These are phyloP conservation scores for Gryllus longicercus DNA, from an alignment of 2,888 invertebrate species.

Conservation along the genomic window DNA sequence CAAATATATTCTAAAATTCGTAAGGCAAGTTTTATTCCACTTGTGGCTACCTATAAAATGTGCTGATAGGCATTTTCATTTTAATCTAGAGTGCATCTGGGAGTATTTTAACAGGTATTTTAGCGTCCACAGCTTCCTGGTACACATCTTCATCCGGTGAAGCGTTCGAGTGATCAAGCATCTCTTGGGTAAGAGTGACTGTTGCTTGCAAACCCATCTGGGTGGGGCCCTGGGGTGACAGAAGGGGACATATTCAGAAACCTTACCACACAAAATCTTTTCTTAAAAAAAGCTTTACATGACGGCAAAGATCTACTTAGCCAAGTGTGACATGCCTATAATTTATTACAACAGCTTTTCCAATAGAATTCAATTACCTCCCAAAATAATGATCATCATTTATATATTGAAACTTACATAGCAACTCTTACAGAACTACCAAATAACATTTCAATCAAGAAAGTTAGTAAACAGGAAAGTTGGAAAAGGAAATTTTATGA, in stretches of 20 bases:
- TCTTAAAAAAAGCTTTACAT: background rate
- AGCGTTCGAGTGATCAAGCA: constrained; percentile 32
- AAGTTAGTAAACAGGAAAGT: background rate
- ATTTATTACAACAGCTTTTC: background rate
- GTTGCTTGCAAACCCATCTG: constrained; percentile 38
- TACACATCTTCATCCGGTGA: constrained; percentile 34
- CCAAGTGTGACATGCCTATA: constrained; percentile 4
- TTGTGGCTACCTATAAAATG: constrained; percentile 27
- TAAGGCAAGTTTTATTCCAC: too few relatives aligned
- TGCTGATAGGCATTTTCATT: constrained; percentile 23
- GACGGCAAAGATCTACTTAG: background rate
- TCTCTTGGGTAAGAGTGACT: constrained; percentile 37
- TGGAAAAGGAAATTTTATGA: constrained; percentile 11
- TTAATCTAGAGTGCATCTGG: constrained; percentile 29
- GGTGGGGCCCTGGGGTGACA: constrained; percentile 39
- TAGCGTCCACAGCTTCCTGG: constrained; percentile 33
- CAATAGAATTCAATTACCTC: too few relatives aligned
- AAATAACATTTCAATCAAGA: background rate
- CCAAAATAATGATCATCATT: too few relatives aligned
- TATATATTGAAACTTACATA: background rate
- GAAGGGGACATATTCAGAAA: constrained; percentile 40
- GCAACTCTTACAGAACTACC: background rate
- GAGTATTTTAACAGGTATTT: constrained; percentile 29
- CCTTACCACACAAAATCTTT: constrained; percentile 31
- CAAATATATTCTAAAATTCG: too few relatives aligned